Conservation (phyloP, 2,797 vertebrate genomes). For the Scarus forsteni region DNA sequence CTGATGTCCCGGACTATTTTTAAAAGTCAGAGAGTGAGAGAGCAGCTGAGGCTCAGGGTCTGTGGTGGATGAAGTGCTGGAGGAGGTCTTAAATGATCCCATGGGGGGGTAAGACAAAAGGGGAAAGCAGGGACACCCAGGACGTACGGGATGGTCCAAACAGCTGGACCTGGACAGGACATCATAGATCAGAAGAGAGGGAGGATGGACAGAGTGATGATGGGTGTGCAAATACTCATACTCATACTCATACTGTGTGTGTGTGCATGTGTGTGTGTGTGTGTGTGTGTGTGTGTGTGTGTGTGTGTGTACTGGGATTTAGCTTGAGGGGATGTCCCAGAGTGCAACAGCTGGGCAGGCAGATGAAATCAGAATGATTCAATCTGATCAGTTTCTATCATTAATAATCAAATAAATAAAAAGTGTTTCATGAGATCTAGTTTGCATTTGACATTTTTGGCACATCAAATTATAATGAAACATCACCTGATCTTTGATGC, state of each 20-base stretch:
- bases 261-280: not conserved
- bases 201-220: conserved; percentile 13
- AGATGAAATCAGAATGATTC: not conserved
- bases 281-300: conserved; percentile 12
- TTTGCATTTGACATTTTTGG: not conserved
- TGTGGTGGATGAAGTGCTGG: conserved; percentile 58
- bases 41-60: conserved; percentile 69
- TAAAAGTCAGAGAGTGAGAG: conserved; percentile 58
- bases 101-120: conserved; percentile 35
- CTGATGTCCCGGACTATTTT: conserved; percentile 67
- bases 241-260: conserved; percentile 5
- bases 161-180: conserved; percentile 78
- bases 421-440: too few relatives aligned
- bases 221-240: conserved; percentile 23
- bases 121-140: conserved; percentile 71
- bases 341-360: conserved; percentile 35
- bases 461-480: not conserved
- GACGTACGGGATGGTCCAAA: conserved; percentile 71
- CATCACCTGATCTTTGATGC: not conserved
- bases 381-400: conserved; percentile 2
- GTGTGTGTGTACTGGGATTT: conserved; percentile 16
- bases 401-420: not conserved
- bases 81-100: conserved; percentile 72
- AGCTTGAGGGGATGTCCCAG: conserved; percentile 29
- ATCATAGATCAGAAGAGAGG: conserved; percentile 63